These are phyloP conservation scores for Galbula dea DNA, from an alignment of 2,113 vertebrate species.

Conservation along the genomic window DNA sequence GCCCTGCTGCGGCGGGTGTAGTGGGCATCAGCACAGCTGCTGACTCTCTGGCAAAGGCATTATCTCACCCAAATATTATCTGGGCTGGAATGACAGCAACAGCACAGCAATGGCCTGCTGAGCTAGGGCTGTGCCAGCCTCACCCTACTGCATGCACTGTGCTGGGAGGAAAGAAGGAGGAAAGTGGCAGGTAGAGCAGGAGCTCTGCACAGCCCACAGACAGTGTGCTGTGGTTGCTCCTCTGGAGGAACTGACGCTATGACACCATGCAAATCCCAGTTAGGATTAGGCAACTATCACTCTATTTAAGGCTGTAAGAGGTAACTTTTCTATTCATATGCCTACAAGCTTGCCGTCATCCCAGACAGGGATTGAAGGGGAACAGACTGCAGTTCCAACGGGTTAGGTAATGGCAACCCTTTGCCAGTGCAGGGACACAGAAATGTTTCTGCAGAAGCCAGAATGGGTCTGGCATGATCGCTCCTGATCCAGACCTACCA, in stretches of 20 bases:
- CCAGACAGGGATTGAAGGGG: background rate
- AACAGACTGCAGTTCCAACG: fast-evolving
- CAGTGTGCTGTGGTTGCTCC: fast-evolving
- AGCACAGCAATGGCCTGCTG: background rate
- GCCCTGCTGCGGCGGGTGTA: background rate
- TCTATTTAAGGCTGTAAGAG: background rate
- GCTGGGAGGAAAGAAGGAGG: background rate
- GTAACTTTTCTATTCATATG: background rate
- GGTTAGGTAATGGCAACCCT: background rate
- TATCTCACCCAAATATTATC: background rate
- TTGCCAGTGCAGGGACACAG: background rate
- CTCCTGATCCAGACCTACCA: background rate
- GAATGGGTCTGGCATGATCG: background rate
- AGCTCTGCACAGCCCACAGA: background rate
- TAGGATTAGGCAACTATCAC: background rate
- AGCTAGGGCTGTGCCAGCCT: background rate
- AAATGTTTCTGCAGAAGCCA: background rate
- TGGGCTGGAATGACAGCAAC: background rate
- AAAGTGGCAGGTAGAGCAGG: fast-evolving
- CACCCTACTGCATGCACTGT: too few relatives aligned
- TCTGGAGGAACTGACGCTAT: background rate
- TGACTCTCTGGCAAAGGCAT: background rate
- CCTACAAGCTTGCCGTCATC: background rate
- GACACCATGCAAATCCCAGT: background rate
- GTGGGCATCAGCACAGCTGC: background rate